Conservation (phyloP, 2,113 vertebrate genomes). For the Vombatus ursinus region DNA sequence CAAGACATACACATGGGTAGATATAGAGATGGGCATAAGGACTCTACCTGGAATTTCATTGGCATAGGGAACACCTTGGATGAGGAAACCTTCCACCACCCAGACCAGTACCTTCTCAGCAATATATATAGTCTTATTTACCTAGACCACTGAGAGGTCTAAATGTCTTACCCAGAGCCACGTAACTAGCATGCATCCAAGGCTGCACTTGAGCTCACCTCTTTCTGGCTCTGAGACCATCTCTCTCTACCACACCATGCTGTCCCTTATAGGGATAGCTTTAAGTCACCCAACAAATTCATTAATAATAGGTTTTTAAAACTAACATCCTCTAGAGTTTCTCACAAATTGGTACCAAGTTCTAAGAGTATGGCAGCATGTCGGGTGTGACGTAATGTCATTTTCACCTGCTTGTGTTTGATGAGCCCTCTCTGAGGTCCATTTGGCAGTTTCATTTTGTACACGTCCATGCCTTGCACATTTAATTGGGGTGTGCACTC, state of each 20-base stretch:
- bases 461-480: not conserved
- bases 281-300: not conserved
- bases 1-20: not conserved
- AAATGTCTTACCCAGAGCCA: not conserved
- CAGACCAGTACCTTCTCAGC: not conserved
- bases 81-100: not conserved
- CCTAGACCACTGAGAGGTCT: not conserved
- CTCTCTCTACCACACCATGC: not conserved
- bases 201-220: not conserved
- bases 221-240: not conserved
- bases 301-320: not conserved
- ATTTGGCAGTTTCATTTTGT: not conserved
- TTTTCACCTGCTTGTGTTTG: not conserved
- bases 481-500: not conserved
- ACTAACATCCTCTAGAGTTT: not conserved
- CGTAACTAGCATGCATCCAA: not conserved
- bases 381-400: not conserved
- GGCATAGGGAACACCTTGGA: not conserved
- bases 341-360: not conserved
- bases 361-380: not conserved
- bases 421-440: not conserved
- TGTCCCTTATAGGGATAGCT: not conserved
- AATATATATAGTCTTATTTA: not conserved
- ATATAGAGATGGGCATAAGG: not conserved
- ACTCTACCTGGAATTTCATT: not conserved